Percentiles rank a stretch among this genome's conserved stretches.
These are phyloP conservation scores for Pyrochroa serraticornis DNA, from an alignment of 2,888 invertebrate species.

Conservation along the genomic window DNA sequence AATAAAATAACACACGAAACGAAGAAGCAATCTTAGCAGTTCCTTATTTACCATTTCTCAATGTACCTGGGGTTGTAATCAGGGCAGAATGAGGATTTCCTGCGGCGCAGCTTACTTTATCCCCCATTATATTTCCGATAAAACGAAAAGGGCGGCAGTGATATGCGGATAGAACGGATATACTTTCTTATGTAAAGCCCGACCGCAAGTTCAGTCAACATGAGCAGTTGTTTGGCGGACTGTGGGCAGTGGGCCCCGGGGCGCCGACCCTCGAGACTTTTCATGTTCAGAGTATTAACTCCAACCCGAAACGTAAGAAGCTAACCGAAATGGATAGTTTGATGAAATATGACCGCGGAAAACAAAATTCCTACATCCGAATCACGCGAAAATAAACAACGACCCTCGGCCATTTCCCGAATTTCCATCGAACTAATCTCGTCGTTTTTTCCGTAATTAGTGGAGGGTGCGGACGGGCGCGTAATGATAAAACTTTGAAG, in stretches of 20 bases:
- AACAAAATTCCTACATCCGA: slow-evolving; percentile 8
- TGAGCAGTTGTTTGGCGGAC: slow-evolving; percentile 53
- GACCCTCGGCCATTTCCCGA: slow-evolving; percentile 1
- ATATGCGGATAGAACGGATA: slow-evolving; percentile 35
- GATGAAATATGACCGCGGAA: slow-evolving; percentile 23
- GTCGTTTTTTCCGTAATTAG: slow-evolving; percentile 25
- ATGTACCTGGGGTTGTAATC: neutral
- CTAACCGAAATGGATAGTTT: slow-evolving; percentile 20
- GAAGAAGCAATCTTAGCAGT: no score
- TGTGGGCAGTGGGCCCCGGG: slow-evolving; percentile 44
- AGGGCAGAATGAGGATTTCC: slow-evolving; percentile 9
- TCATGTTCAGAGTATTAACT: slow-evolving; percentile 41
- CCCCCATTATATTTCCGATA: slow-evolving; percentile 23
- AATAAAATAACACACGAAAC: no score
- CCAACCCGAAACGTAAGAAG: slow-evolving; percentile 41
- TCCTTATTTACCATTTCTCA: neutral
- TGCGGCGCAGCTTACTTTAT: slow-evolving; percentile 12
- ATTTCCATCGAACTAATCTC: slow-evolving; percentile 9
- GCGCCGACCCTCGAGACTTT: slow-evolving; percentile 42
- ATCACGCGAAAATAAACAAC: slow-evolving; percentile 4
- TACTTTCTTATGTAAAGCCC: slow-evolving; percentile 40
- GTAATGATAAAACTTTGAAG: slow-evolving; percentile 46
- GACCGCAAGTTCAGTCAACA: slow-evolving; percentile 48
- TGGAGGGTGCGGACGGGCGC: slow-evolving; percentile 29
- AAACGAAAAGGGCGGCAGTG: slow-evolving; percentile 24